These are phyloP conservation scores for Solenopsis fugax DNA, from an alignment of 1,140 invertebrate species.

Conservation along the genomic window DNA sequence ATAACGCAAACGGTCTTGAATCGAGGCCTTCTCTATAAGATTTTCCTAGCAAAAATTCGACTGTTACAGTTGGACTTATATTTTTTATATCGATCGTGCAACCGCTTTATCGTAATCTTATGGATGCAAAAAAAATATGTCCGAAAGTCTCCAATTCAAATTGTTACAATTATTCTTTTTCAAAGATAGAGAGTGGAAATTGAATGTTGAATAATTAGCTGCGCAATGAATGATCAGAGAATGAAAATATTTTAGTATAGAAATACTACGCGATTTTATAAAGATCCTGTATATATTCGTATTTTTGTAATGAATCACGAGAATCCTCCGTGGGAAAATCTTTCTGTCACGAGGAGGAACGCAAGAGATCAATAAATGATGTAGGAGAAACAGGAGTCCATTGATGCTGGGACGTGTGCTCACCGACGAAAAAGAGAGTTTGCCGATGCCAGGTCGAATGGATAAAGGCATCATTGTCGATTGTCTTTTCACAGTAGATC, in stretches of 20 bases:
- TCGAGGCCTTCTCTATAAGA: background rate
- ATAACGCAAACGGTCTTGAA: conserved; percentile 20
- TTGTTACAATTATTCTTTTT: background rate
- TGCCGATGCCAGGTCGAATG: conserved; percentile 21
- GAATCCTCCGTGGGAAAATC: background rate
- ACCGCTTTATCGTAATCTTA: background rate
- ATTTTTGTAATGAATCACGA: background rate
- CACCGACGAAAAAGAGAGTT: conserved; percentile 51
- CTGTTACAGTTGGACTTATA: background rate
- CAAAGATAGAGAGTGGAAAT: background rate
- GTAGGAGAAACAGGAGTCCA: conserved; percentile 70
- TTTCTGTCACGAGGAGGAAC: conserved; percentile 29
- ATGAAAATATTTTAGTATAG: background rate
- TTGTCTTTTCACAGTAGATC: conserved; percentile 75
- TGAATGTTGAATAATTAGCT: conserved; percentile 1
- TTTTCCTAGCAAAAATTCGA: background rate
- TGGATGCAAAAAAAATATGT: background rate
- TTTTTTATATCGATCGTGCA: background rate
- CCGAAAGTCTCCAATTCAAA: background rate
- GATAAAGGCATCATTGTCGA: conserved; percentile 81
- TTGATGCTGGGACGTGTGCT: conserved; percentile 66
- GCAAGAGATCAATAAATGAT: conserved; percentile 54
- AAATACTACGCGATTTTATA: background rate
- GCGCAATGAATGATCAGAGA: background rate
- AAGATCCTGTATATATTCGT: background rate